Percentiles rank a stretch among this genome's conserved stretches.
Evolutionary conservation across 2,888 invertebrate genomes (phyloP).

Genomic region (Oxystoma pomonae): DNA sequence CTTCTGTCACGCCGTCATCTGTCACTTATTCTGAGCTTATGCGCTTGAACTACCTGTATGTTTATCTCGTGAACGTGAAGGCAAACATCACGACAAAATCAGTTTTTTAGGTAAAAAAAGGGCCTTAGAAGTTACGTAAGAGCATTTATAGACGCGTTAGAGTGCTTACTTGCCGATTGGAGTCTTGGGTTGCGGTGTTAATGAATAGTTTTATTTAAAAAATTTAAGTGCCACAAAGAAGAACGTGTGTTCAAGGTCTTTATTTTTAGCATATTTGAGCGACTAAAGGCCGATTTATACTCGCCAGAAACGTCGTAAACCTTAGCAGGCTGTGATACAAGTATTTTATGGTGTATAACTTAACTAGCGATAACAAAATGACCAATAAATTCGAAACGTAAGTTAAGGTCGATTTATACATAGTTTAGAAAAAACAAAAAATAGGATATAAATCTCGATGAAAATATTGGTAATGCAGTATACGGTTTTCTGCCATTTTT

Average conservation of each 20-base stretch:
- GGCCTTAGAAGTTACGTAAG: not conserved
- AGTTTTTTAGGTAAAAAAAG: not conserved
- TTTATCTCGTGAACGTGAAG: not conserved
- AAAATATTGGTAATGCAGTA: too few relatives aligned
- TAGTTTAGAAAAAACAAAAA: too few relatives aligned
- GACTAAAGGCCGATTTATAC: not conserved
- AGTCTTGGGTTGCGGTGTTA: too few relatives aligned
- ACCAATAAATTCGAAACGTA: constrained; percentile 65
- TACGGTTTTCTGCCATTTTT: too few relatives aligned
- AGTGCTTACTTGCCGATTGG: too few relatives aligned
- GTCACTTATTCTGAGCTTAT: not conserved
- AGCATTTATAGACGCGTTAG: not conserved
- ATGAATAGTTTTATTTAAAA: too few relatives aligned
- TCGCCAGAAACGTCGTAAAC: not conserved
- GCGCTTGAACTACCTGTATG: not conserved
- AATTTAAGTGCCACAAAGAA: too few relatives aligned
- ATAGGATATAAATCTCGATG: too few relatives aligned
- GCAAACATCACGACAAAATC: not conserved
- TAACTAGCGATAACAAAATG: constrained; percentile 45
- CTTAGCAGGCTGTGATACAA: constrained; percentile 43
- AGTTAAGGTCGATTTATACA: constrained; percentile 31
- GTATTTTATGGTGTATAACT: constrained; percentile 43
- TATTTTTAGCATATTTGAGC: too few relatives aligned
- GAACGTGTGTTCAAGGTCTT: too few relatives aligned
- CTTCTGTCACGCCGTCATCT: not conserved